Evolutionary conservation across 2,888 invertebrate genomes (phyloP), one percentile per base, ranked within the genome.

Genomic region (Acheta domesticus): DNA sequence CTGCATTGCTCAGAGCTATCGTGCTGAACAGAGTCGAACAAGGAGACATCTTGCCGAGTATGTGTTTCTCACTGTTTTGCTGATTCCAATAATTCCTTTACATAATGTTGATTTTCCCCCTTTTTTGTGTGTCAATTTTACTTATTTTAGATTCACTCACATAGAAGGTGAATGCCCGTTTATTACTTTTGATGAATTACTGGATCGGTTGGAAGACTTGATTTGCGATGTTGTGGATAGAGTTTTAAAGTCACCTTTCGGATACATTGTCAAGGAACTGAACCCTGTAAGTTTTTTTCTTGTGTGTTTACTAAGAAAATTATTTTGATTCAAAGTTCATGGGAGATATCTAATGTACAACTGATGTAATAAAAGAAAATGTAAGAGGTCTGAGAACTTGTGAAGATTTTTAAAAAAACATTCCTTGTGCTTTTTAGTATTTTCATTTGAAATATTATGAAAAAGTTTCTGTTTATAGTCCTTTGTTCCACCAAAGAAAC

Each of bases 121-220:
- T 23, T 23, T 23, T 23, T 23, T 23, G 23, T 23, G 23, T 23
- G 23, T 23, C 23, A 23, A 23, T 23, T 23, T 23, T 23, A 23
- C 23, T 23, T 23, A 2, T 3, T 23, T 50, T 86, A 94, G 94
- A 84, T 98, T 98, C 87, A 95, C 96, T 77, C 99, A 99, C 86
- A 91, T 99, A 21, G 99, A 99, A 88, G 99, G 93, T 0, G 99
- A 99, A 87, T 97, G 95, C 85, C 93, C 98, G 0, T 99, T 99
- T 87, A 94, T 99, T 82, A 89, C 92, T 0, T 99, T 97, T 86
- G 93, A 98, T 0, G 95, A 98, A 48, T 87, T 99, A 36, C 89
- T 99, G 82, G 90, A 94, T 84, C 91, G 95, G 49, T 88, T 99
- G 16, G 99, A 99, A 86, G 96, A 97, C 87, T 88, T 99, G 81